Base-by-base conservation (phyloP, 2,113 vertebrate species). In the Ellobius talpinus region DNA sequence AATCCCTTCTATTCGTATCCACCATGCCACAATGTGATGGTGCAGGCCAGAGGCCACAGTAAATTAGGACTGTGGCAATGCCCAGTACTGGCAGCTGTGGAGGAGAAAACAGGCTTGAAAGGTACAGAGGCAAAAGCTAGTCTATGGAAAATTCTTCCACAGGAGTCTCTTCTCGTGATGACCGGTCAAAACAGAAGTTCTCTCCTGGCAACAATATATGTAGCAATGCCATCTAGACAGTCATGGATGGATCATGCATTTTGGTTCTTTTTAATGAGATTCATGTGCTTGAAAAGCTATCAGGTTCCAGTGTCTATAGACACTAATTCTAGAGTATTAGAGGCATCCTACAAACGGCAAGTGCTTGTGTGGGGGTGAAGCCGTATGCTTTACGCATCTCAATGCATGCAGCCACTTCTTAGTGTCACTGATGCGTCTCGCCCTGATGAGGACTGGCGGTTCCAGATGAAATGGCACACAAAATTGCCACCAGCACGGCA, bases 381-480 rank as follows among this genome's bases (percentile, higher is more conserved):
- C 16, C 21, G 13, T 36, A 81, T 3, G 19, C 63, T 52, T 66
- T 61, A 58, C 29, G 33, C 42, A 33, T 84, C 42, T 19, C 79
- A 3, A 0, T 74, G 47, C 5, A 5, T 12, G 65, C 50, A 65
- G 19, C 84, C 23, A 1, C 45, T 21, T 92, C 93, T 77, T 45
- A 26, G 61, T 21, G 58, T 76, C 3, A 68, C 24, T 19, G 42
- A 65, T 17, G 81, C 10, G 0, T 90, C 31, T 6, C 55, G 87
- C 92, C 82, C 96, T 63, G 72, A 72, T 55, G 72, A 77, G 87
- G 78, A 16, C 47, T 55, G 63, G 87, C 31, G 74, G 47, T 78
- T 89, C 89, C 58, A n/a, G 86, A 72, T 66, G 50, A 96, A 96
- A 72, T 17, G 63, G 8, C 81, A 77, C 42, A 14, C 0, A 6